A percentile compares a stretch with the other conserved stretches of the same genome.
phyloP scores from a whole-genome alignment of 2,797 vertebrate genomes.

The Tragopan temminckii region DNA sequence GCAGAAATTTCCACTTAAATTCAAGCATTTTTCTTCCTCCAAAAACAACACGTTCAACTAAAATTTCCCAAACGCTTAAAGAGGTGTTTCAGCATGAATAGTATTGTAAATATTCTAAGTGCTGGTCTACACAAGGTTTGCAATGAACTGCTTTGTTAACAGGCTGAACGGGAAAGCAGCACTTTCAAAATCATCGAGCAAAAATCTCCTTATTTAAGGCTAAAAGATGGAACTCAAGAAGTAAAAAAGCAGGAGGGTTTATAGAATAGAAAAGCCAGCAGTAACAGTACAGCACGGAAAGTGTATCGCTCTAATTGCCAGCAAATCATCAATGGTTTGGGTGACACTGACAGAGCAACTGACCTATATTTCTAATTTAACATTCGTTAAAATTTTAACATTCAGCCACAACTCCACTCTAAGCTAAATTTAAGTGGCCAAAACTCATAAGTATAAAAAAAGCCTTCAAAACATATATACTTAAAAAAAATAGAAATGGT shows the following conservation, averaged over 20 bases:
- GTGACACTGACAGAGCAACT: slow-evolving; percentile 22
- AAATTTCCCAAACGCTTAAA: neutral
- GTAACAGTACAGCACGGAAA: neutral
- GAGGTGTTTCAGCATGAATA: neutral
- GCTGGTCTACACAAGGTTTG: neutral
- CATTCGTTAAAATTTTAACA: slow-evolving; percentile 70
- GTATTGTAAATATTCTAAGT: neutral
- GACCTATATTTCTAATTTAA: slow-evolving; percentile 49
- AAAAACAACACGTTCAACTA: neutral
- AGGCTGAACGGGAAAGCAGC: slow-evolving; percentile 62
- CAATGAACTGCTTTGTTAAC: slow-evolving; percentile 17
- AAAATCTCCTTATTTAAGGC: slow-evolving; percentile 78
- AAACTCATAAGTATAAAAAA: slow-evolving; percentile 79
- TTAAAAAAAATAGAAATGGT: slow-evolving; percentile 81
- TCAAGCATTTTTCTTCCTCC: slow-evolving; percentile 8
- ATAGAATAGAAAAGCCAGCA: slow-evolving; percentile 40
- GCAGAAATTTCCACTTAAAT: slow-evolving; percentile 42
- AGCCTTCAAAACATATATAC: slow-evolving; percentile 80
- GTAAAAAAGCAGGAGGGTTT: slow-evolving; percentile 55
- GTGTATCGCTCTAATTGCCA: neutral
- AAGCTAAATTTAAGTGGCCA: slow-evolving; percentile 75
- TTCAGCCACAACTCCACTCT: slow-evolving; percentile 68
- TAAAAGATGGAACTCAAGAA: slow-evolving; percentile 70
- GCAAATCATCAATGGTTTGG: neutral
- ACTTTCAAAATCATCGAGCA: slow-evolving; percentile 48